Base-by-base conservation (phyloP, 2,113 vertebrate genomes). In the Australoheros scitulus region DNA sequence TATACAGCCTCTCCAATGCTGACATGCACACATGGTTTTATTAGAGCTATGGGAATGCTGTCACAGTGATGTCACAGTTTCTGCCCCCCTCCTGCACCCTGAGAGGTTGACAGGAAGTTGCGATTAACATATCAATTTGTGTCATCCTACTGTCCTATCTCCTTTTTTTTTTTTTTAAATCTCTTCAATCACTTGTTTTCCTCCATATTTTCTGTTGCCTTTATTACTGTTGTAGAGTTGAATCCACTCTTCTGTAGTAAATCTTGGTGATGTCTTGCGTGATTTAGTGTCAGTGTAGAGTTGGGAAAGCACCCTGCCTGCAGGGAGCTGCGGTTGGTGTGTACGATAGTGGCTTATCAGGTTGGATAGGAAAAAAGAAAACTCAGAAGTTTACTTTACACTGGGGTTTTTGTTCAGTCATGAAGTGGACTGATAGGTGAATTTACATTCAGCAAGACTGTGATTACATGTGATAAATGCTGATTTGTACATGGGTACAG, bases 11-110 rank as follows among this genome's bases (percentile, higher is more conserved):
- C 85, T 81, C 75, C 26, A 52, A 77, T 5, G 41, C 85, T 79
- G 81, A 82, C 77, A 80, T 61, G 47, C 79, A 83, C 80, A 84
- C 72, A 79, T 61, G 63, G 72, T 87, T 92, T 92, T 83, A 89
- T 85, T 82, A 59, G 68, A 88, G 86, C 77, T 3, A 77, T 65
- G 88, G 84, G 81, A 84, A 47, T 61, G 29, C 88, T 87, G 87
- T 89, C 84, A 85, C 57, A 0, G 63, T 82, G 81, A 87, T 85
- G 65, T 88, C 7, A 41, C 82, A 76, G 55, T 82, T 81, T 70
- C 36, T 56, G 11, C n/a, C 58, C 43, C 43, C 17, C 7, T 76
- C 78, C 60, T 81, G 43, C 84, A 87, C 56, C 41, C 32, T n/a
- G 18, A 55, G 63, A 79, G 17, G 41, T 18, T 82, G 80, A 63